phyloP scores from a whole-genome alignment of 2,113 vertebrate species.

The Scortum barcoo region DNA sequence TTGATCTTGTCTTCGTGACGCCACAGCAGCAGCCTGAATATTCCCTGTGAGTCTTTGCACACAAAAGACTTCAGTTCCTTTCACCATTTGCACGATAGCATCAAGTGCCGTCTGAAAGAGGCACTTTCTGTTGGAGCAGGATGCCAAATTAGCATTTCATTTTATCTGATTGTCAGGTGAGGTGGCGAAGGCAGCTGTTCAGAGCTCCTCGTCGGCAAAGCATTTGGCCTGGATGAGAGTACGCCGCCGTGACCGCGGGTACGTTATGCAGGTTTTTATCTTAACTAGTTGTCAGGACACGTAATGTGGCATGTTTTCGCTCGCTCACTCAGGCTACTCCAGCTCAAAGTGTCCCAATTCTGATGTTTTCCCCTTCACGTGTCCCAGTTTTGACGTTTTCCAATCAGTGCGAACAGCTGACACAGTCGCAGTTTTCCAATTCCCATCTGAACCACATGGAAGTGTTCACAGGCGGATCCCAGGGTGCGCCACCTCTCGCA shows the following conservation, averaged over 20 bases:
- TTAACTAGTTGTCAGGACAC: slow-evolving; percentile 10
- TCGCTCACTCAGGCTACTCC: slow-evolving; percentile 14
- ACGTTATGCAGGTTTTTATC: not conserved
- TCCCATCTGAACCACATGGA: slow-evolving; percentile 17
- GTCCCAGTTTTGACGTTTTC: slow-evolving; percentile 58
- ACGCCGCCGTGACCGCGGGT: not conserved
- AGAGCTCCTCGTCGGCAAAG: not conserved
- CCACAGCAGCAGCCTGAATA: slow-evolving; percentile 44
- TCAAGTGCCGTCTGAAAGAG: slow-evolving; percentile 39
- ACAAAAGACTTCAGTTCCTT: slow-evolving; percentile 21
- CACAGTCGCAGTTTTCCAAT: slow-evolving; percentile 19
- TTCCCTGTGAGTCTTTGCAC: slow-evolving; percentile 53
- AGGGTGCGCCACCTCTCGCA: not conserved
- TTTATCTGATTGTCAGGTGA: slow-evolving; percentile 47
- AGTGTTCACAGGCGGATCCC: not conserved
- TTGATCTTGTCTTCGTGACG: slow-evolving; percentile 57
- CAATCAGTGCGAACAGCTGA: slow-evolving; percentile 43
- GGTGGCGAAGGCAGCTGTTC: not conserved
- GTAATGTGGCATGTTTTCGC: not conserved
- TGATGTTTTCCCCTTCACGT: slow-evolving; percentile 28
- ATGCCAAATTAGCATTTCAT: slow-evolving; percentile 58
- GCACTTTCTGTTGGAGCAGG: slow-evolving; percentile 25
- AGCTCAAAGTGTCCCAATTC: slow-evolving; percentile 45
- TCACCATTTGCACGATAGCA: slow-evolving; percentile 46
- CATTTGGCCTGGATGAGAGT: not conserved